These are phyloP conservation scores for Amorpha juglandis DNA, from an alignment of 2,888 invertebrate species.

Conservation along the genomic window DNA sequence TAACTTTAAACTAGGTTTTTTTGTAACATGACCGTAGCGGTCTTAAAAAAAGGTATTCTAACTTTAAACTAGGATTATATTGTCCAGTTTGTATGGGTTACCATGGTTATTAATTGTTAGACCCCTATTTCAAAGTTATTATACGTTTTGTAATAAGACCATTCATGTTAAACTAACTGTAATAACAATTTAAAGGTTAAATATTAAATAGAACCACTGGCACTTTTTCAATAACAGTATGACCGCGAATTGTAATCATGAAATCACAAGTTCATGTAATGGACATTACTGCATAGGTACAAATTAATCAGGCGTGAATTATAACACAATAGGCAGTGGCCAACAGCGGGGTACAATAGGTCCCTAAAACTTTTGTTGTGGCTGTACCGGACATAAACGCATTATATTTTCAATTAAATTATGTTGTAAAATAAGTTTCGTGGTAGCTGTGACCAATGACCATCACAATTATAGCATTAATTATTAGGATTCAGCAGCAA, in stretches of 20 bases:
- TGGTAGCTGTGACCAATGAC: not conserved
- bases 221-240: conserved; percentile 2
- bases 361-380: conserved; percentile 23
- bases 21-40: too few relatives aligned
- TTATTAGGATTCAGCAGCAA: not conserved
- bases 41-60: too few relatives aligned
- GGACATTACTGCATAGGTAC: conserved; percentile 29
- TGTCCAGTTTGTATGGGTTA: too few relatives aligned
- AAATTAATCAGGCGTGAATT: conserved; percentile 36
- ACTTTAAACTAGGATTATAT: too few relatives aligned
- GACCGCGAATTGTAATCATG: conserved; percentile 36
- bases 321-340: conserved; percentile 31
- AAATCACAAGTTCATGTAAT: conserved; percentile 31
- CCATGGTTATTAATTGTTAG: too few relatives aligned
- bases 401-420: conserved; percentile 12
- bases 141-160: too few relatives aligned
- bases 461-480: not conserved
- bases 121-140: too few relatives aligned
- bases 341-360: conserved; percentile 10
- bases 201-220: too few relatives aligned
- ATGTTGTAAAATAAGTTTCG: not conserved
- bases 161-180: too few relatives aligned
- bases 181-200: too few relatives aligned
- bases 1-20: too few relatives aligned
- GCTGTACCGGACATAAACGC: conserved; percentile 14